These are phyloP conservation scores for Epinephelus malabaricus DNA, from an alignment of 2,797 vertebrate species.

Conservation along the genomic window DNA sequence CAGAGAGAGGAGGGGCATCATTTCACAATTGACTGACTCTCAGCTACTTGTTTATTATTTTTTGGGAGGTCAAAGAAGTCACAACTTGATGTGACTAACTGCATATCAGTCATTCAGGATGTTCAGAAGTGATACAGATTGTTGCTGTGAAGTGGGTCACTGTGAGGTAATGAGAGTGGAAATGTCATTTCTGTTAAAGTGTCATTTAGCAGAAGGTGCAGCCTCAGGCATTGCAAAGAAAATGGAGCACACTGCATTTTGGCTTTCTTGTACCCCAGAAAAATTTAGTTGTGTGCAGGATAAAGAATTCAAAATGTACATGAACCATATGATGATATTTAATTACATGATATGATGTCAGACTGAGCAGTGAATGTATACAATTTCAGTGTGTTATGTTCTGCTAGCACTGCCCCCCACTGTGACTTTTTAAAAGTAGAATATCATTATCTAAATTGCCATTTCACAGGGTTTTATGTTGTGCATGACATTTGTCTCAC, in stretches of 20 bases:
- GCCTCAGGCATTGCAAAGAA: conserved; percentile 9
- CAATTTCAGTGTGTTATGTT: not conserved
- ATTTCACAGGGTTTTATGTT: conserved; percentile 1
- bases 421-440: not conserved
- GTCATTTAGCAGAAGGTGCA: not conserved
- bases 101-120: not conserved
- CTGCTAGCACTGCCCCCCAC: not conserved
- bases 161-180: conserved; percentile 1
- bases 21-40: conserved; percentile 48
- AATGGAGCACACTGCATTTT: not conserved
- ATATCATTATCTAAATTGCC: not conserved
- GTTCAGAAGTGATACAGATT: not conserved
- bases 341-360: conserved; percentile 7
- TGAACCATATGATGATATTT: not conserved
- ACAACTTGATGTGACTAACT: conserved; percentile 8
- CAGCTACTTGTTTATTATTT: conserved; percentile 34
- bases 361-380: not conserved
- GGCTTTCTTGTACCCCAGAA: not conserved
- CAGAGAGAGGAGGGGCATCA: conserved; percentile 20
- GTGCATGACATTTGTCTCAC: not conserved
- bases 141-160: not conserved
- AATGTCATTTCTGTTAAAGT: conserved; percentile 5
- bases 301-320: not conserved
- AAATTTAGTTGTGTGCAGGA: not conserved
- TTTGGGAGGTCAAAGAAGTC: conserved; percentile 48